Conservation (phyloP, 2,113 vertebrate genomes). For the Poecile atricapillus region DNA sequence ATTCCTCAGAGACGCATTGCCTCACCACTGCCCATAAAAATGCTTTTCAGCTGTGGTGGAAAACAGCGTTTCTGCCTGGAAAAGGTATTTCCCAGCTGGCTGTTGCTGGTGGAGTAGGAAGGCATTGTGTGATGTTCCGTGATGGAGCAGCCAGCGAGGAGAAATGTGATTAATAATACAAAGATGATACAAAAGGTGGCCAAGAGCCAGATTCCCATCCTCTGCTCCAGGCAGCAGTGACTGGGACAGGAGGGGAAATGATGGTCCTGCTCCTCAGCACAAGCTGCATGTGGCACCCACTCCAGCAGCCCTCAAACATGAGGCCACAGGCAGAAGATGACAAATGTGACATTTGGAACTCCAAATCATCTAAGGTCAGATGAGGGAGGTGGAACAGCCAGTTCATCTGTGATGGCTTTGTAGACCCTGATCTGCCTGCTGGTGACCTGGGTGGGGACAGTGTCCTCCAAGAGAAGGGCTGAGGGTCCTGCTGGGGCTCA, state of each 20-base stretch:
- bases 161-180: background rate
- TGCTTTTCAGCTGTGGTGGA: conserved; percentile 5
- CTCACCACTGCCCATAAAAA: conserved; percentile 1
- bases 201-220: background rate
- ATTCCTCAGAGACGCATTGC: background rate
- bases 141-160: background rate
- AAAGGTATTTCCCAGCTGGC: conserved; percentile 33
- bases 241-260: background rate
- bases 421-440: background rate
- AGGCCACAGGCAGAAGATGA: background rate
- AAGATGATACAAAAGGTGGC: background rate
- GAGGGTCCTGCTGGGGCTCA: background rate
- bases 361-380: background rate
- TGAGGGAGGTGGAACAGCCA: background rate
- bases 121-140: background rate
- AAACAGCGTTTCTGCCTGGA: background rate
- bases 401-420: background rate
- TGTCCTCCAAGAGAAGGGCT: background rate
- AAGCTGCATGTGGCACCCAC: background rate
- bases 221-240: background rate
- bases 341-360: fast-evolving
- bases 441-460: fast-evolving
- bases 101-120: background rate
- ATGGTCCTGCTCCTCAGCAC: background rate
- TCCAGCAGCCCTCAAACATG: fast-evolving